Percentiles rank a stretch among this genome's conserved stretches.
Conservation (phyloP, 1,140 invertebrate species). For the Heterodera schachtii region DNA sequence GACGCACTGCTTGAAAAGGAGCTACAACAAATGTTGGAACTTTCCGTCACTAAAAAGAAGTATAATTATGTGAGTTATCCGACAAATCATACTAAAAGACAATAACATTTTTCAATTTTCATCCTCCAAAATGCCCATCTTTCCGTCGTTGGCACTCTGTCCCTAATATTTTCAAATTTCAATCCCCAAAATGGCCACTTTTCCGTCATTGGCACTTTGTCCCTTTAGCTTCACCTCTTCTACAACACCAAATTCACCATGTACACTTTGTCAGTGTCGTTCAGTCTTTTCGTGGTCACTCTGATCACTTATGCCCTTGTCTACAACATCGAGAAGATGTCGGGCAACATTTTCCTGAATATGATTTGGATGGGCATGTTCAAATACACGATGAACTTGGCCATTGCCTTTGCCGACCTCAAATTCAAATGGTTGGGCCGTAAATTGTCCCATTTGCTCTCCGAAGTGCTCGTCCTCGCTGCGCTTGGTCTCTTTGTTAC, state of each 20-base stretch:
- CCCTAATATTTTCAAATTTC: no score
- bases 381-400: constrained; percentile 57
- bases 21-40: constrained; percentile 31
- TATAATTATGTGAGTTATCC: constrained; percentile 42
- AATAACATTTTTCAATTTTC: background rate
- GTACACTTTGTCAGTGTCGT: constrained; percentile 52
- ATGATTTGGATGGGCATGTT: constrained; percentile 53
- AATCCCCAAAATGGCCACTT: background rate
- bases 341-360: constrained; percentile 56
- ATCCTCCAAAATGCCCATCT: background rate
- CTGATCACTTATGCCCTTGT: constrained; percentile 58
- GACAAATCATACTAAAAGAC: background rate
- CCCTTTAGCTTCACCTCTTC: constrained; percentile 41
- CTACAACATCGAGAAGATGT: constrained; percentile 63
- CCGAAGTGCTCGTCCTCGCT: constrained; percentile 31
- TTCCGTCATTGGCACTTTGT: background rate
- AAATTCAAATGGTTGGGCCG: constrained; percentile 45
- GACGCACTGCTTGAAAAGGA: constrained; percentile 48
- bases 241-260: constrained; percentile 46
- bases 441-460: constrained; percentile 53
- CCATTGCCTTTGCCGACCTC: constrained; percentile 50
- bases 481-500: constrained; percentile 38
- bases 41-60: constrained; percentile 41
- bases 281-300: constrained; percentile 46
- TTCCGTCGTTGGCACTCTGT: background rate